phyloP scores from a whole-genome alignment of 1,140 invertebrate genomes.

The Pantala flavescens region DNA sequence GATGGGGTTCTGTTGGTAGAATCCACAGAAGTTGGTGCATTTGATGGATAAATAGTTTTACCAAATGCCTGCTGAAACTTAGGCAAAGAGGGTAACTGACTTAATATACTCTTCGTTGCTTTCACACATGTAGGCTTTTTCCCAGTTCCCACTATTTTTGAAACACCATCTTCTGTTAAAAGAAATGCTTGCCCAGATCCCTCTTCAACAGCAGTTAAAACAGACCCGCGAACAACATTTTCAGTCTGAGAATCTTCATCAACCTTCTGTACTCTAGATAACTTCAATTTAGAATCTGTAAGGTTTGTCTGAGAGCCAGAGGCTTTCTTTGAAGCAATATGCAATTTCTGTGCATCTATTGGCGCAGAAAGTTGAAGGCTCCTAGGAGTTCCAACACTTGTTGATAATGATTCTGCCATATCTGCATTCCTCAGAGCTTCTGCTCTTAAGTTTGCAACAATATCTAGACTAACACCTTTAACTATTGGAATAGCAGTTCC shows the following conservation, averaged over 20 bases:
- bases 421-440: background rate
- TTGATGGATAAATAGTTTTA: slow-evolving; percentile 39
- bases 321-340: background rate
- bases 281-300: background rate
- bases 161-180: background rate
- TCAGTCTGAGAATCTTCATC: slow-evolving; percentile 1
- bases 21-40: slow-evolving; percentile 27
- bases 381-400: background rate
- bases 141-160: background rate
- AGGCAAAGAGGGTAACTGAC: slow-evolving; percentile 38
- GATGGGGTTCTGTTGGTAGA: slow-evolving; percentile 27
- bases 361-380: background rate
- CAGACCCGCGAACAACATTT: background rate
- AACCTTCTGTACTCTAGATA: background rate
- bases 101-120: slow-evolving; percentile 25
- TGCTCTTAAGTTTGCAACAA: slow-evolving; percentile 1
- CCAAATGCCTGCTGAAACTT: slow-evolving; percentile 73
- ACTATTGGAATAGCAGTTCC: background rate
- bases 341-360: background rate
- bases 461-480: slow-evolving; percentile 13
- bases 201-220: background rate
- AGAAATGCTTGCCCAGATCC: background rate
- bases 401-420: background rate
- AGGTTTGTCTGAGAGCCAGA: background rate
- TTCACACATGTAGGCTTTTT: slow-evolving; percentile 28